These are phyloP conservation scores for Steatornis caripensis DNA, from an alignment of 2,113 vertebrate genomes.

Conservation along the genomic window DNA sequence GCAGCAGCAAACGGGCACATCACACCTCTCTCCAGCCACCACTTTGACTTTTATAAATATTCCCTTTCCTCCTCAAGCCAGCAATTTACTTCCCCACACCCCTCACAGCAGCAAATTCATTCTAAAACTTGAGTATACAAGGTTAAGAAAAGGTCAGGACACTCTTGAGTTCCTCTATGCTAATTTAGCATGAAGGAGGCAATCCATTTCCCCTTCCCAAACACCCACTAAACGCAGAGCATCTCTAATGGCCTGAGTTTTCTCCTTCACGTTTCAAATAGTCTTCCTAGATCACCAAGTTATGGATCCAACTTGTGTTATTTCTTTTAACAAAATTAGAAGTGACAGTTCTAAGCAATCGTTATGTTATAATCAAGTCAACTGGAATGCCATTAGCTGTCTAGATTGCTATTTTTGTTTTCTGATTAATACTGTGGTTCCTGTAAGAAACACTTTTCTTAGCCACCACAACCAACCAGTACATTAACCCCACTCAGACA, in stretches of 20 bases:
- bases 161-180: neutral
- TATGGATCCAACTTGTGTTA: conserved; percentile 2
- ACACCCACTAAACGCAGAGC: neutral
- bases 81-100: neutral
- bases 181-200: conserved; percentile 43
- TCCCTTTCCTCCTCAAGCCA: neutral
- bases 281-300: neutral
- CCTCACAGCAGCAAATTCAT: neutral
- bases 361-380: conserved; percentile 62
- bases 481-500: neutral
- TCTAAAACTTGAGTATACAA: neutral
- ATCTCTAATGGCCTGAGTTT: conserved; percentile 31
- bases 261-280: neutral
- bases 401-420: conserved; percentile 24
- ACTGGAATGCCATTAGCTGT: conserved; percentile 47
- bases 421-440: conserved; percentile 41
- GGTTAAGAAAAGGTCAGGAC: conserved; percentile 51
- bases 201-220: conserved; percentile 29
- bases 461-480: neutral
- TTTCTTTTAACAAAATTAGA: conserved; percentile 58
- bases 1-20: neutral
- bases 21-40: neutral
- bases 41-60: neutral
- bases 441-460: conserved; percentile 42
- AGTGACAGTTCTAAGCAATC: conserved; percentile 57